Evolutionary conservation across 2,797 vertebrate genomes (phyloP).

Genomic region (Hippocampus kuda): DNA sequence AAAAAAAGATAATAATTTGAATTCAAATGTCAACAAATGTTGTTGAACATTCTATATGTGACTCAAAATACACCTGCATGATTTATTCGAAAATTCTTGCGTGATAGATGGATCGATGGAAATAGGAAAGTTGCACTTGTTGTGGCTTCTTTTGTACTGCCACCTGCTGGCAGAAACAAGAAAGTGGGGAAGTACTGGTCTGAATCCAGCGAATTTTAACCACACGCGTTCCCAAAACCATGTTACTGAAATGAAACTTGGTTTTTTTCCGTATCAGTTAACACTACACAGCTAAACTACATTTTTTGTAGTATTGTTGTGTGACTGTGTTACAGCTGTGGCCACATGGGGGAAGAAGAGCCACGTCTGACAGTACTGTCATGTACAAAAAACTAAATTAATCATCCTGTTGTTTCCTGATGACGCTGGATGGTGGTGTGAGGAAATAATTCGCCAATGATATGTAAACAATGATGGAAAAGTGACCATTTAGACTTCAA

Average conservation of each 20-base stretch:
- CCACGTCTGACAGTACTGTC: background rate
- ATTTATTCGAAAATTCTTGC: background rate
- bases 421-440: no score
- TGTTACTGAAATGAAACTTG: background rate
- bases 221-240: background rate
- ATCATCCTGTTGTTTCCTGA: background rate
- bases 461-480: no score
- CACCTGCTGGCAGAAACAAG: slow-evolving; percentile 21
- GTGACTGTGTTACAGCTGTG: background rate
- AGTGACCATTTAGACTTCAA: no score
- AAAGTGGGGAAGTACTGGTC: background rate
- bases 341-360: background rate
- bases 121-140: background rate
- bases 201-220: background rate
- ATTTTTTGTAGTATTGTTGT: background rate
- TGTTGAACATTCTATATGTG: background rate
- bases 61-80: background rate
- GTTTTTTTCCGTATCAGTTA: background rate
- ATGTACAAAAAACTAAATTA: background rate
- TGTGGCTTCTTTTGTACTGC: slow-evolving; percentile 5
- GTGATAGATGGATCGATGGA: background rate
- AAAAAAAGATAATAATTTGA: background rate
- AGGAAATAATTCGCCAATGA: no score
- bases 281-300: background rate
- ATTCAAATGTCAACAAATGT: background rate